These are phyloP conservation scores for Scaptodrosophila latifasciaeformis DNA, from an alignment of 2,888 invertebrate species.

Conservation along the genomic window DNA sequence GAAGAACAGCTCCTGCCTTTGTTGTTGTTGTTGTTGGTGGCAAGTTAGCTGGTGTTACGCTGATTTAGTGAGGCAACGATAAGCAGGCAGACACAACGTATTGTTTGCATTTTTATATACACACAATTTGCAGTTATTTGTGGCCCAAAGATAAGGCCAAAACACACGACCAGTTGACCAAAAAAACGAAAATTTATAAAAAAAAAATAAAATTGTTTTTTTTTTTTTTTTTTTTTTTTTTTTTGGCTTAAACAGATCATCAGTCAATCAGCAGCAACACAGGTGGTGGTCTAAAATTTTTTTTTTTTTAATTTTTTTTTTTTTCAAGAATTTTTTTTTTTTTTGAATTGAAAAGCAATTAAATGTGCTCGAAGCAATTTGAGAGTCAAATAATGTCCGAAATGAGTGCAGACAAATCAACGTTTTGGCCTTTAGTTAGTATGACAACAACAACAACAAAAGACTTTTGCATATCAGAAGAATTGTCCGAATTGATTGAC, in stretches of 20 bases:
- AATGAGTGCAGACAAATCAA: constrained; percentile 4
- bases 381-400: constrained; percentile 20
- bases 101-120: constrained; percentile 40
- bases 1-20: constrained; percentile 12
- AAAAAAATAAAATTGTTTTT: too few species aligned
- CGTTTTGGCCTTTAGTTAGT: neutral
- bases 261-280: too few species aligned
- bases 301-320: too few species aligned
- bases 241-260: too few species aligned
- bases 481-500: too few species aligned
- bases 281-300: too few species aligned
- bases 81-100: constrained; percentile 60
- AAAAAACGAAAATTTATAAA: too few species aligned
- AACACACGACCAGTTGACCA: too few species aligned
- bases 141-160: constrained; percentile 47
- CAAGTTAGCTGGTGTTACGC: constrained; percentile 54
- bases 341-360: constrained; percentile 65
- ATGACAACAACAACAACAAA: constrained; percentile 3
- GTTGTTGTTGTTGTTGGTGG: constrained; percentile 29
- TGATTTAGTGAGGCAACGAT: constrained; percentile 59
- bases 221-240: too few species aligned
- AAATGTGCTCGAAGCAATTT: constrained; percentile 42
- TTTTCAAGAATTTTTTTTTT: too few species aligned
- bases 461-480: too few species aligned
- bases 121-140: constrained; percentile 69